Base-by-base conservation (phyloP, 1,140 invertebrate genomes). In the Caenorhabditis briggsae region DNA sequence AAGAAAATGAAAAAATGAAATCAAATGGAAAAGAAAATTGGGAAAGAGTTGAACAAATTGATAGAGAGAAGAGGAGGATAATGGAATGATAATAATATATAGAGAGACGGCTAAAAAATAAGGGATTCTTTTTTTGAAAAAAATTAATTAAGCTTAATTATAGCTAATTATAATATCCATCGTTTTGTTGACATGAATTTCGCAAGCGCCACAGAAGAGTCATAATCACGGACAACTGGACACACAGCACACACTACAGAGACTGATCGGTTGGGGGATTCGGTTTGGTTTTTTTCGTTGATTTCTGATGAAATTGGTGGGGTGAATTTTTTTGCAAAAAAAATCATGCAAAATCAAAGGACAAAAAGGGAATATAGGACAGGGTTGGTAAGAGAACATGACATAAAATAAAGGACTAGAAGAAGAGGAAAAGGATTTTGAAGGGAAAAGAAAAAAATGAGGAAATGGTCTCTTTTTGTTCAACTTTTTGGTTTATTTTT, bases 161-260 rank as follows among this genome's bases (percentile, higher is more conserved):
- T 53, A 53, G 9, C 11, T 12, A 53, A 5, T 12, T 53, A 53
- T 53, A 53, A 53, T 11, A 53, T 12, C 16, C 50, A 33, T 33
- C 33, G 33, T 33, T 33, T 1, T 33, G 33, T 33, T 33, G 50
- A 61, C 25, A 20, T 61, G 25, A 20, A 61, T 61, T 20, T 78
- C 70, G 70, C 70, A 78, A 78, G 70, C 70, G 70, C 70, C 70
- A 78, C 70, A 78, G 70, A 78, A 50, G 70, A 78, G 14, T 25
- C n/a, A 78, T n/a, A 43, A 43, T 46, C 18, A 50, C 8, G 14
- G 41, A 78, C n/a, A 23, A 50, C 20, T 50, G 25, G 20, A 78
- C 12, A 78, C 70, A 78, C 70, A n/a, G 43, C 55, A 59, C 55
- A 83, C 55, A 83, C 82, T 83, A 83, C 82, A 16, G 82, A 59